Evolutionary conservation across 2,888 invertebrate genomes (phyloP).

Genomic region (Laothoe populi): DNA sequence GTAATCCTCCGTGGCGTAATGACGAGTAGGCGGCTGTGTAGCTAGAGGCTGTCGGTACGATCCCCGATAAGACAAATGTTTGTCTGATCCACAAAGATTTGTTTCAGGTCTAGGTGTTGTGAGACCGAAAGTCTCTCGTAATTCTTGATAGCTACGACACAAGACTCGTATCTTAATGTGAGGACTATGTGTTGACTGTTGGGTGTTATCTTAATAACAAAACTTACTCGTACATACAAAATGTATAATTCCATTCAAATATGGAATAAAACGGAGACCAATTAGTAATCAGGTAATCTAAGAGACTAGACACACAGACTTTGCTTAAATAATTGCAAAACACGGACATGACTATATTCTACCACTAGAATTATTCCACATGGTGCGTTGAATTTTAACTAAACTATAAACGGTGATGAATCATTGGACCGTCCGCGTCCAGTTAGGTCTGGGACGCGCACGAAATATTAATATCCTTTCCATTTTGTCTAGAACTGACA

Average conservation of each 20-base stretch:
- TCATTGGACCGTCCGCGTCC: conserved; percentile 19
- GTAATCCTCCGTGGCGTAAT: too few relatives aligned
- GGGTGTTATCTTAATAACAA: too few relatives aligned
- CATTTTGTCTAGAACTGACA: neutral
- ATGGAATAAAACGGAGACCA: neutral
- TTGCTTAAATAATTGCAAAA: conserved; percentile 4
- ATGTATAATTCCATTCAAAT: neutral
- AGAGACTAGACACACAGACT: conserved; percentile 6
- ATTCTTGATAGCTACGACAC: too few relatives aligned
- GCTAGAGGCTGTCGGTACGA: too few relatives aligned
- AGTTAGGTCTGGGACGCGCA: conserved; percentile 21
- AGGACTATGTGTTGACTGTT: too few relatives aligned
- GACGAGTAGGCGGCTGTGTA: too few relatives aligned
- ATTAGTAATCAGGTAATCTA: conserved; percentile 25
- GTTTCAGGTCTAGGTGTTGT: too few relatives aligned
- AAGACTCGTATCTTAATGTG: too few relatives aligned
- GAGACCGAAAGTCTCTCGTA: too few relatives aligned
- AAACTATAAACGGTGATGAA: conserved; percentile 25
- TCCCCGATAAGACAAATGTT: too few relatives aligned
- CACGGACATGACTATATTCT: conserved; percentile 12
- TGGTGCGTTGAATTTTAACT: conserved; percentile 25
- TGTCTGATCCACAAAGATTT: too few relatives aligned
- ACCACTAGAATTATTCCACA: conserved; percentile 22
- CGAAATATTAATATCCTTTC: conserved; percentile 24
- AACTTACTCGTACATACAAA: neutral